Evolutionary conservation across 2,888 invertebrate species (phyloP), one percentile per base, ranked within the genome.

Genomic region (Drosophila testacea): DNA sequence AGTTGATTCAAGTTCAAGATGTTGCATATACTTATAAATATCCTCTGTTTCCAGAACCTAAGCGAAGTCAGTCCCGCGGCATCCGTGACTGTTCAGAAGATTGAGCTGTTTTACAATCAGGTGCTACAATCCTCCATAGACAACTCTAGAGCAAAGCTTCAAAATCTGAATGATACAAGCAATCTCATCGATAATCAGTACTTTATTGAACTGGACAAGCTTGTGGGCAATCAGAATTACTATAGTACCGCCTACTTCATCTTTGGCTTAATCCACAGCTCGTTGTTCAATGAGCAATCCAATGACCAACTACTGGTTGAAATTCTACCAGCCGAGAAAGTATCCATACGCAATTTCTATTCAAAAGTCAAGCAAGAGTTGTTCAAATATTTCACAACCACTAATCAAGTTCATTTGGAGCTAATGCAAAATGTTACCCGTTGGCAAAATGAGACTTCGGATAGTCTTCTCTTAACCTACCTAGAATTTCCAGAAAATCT

Each of bases 191-290:
- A 83, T 32, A 59, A 36, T 11, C 64, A 81, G 48, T 83, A 71
- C 16, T 83, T 86, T 11, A 51, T 48, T 6, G 69, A 79, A 5
- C 56, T 83, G 32, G 80, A 86, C 42, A 32, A 36, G 5, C 41
- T 28, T 1, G 39, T 22, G 6, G 60, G 51, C 1, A 61, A 59
- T 6, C 69, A 69, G 30, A 75, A 67, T 11, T 86, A 86, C 54
- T 79, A 81, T 11, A 78, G 80, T 68, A 71, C 55, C 1, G 82
- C 82, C 1, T 80, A 83, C 51, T 77, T 78, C 4, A 65, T 83
- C 36, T 77, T 83, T 28, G 64, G 62, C 11, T 11, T 82, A 44
- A 51, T 81, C 6, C 65, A 83, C 46, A 77, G 68, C 7, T 55
- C 66, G 6, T 11, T 76, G 32, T 54, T 70, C 32, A 52, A 51